Evolutionary conservation across 2,113 vertebrate genomes (phyloP), one percentile per base, ranked within the genome.

Genomic region (Salvator merianae): DNA sequence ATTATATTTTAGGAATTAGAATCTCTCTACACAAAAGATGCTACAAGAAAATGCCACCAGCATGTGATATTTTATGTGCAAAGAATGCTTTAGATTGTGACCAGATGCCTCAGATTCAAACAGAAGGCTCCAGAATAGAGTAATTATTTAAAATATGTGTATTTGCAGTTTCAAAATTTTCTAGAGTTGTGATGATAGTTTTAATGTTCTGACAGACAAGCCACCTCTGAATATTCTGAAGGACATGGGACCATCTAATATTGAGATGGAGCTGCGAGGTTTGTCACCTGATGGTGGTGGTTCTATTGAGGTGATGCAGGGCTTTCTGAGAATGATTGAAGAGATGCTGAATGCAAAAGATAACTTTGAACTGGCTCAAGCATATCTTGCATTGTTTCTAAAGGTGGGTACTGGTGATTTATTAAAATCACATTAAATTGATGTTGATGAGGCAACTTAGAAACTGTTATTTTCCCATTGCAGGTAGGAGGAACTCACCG

Each of bases 311-410:
- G 94, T 97, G 16, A 96, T 98, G 94, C 91, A 95, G 3, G 97
- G 97, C 86, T 99, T 99, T 89, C 92, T 99, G 65, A 95, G 90
- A 75, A 97, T 99, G 98, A 96, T 98, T 65, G 92, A 92, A 82
- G 87, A 92, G 90, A 97, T 99, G 97, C 86, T 99, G 93, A 83
- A 91, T 7, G 96, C 93, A 84, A 98, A 97, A 86, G 94, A 91
- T 83, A 97, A 99, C 93, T 99, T 98, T 2, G 98, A 99, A 79
- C 94, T 99, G 82, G 95, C 97, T 3, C 98, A 99, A n/a, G 97
- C 97, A 0, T 99, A 99, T 89, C 96, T 99, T 79, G 97, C 97
- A 0, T 95, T 99, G 0, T 99, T 99, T 94, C 89, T 99, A 72
- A 99, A 99, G 97, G 99, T 99, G 92, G 89, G 62, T 79, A 53